A percentile compares a stretch with the other conserved stretches of the same genome.
These are phyloP conservation scores for Gambusia yucatana DNA, from an alignment of 2,797 vertebrate species.

Conservation along the genomic window DNA sequence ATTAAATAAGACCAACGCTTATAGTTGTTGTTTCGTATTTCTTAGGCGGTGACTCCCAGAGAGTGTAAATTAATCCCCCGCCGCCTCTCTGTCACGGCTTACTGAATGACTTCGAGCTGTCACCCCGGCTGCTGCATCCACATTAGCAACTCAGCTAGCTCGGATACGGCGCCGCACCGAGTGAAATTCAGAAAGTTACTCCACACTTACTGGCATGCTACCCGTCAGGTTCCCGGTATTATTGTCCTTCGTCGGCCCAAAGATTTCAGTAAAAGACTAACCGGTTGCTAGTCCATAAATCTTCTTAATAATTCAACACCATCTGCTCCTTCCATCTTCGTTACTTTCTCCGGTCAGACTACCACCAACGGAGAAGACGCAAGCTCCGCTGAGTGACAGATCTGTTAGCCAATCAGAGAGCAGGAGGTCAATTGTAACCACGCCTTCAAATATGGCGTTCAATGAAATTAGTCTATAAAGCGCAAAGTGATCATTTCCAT, in stretches of 20 bases:
- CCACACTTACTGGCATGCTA: constrained; percentile 85
- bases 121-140: constrained; percentile 54
- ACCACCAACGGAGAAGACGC: constrained; percentile 55
- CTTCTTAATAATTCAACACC: constrained; percentile 75
- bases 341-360: constrained; percentile 82
- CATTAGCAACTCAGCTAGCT: constrained; percentile 74
- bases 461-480: constrained; percentile 47
- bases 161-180: constrained; percentile 58
- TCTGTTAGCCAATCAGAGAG: constrained; percentile 62
- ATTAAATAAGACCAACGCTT: neutral
- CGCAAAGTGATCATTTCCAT: constrained; percentile 65
- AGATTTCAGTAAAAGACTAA: constrained; percentile 29
- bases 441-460: constrained; percentile 39
- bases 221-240: constrained; percentile 48
- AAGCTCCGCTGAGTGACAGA: constrained; percentile 52
- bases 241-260: constrained; percentile 40
- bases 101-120: constrained; percentile 69
- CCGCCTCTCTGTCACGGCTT: constrained; percentile 28
- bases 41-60: neutral
- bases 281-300: constrained; percentile 70
- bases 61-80: constrained; percentile 33
- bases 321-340: constrained; percentile 79
- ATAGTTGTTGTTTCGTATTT: constrained; percentile 1
- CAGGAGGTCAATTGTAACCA: constrained; percentile 10
- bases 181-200: constrained; percentile 44